Conservation (phyloP, 2,797 vertebrate genomes). For the Cossypha niveicapilla region DNA sequence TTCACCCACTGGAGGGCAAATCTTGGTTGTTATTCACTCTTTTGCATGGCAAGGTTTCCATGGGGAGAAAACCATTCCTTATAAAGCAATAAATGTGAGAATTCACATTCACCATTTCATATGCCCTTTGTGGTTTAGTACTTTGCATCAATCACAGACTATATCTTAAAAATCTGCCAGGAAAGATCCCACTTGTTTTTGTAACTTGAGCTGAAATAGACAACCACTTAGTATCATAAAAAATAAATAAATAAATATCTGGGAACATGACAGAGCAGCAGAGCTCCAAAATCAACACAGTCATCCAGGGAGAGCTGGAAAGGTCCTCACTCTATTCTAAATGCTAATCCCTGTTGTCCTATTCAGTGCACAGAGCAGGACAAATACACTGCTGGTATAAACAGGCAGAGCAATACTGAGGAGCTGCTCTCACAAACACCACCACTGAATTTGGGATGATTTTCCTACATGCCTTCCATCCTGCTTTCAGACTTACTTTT, state of each 20-base stretch:
- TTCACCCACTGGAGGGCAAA: neutral
- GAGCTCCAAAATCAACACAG: neutral
- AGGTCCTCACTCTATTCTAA: neutral
- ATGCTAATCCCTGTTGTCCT: neutral
- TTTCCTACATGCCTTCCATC: accelerated
- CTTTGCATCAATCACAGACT: neutral
- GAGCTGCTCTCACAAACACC: neutral
- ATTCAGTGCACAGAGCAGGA: neutral
- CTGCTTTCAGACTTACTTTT: neutral
- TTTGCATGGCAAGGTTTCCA: neutral
- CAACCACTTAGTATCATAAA: neutral
- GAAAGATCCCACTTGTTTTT: neutral
- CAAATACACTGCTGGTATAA: neutral
- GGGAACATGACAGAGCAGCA: neutral
- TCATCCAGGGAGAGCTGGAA: neutral
- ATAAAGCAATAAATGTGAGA: neutral
- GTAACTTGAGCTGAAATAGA: neutral
- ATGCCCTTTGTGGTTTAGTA: neutral
- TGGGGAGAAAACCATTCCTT: neutral
- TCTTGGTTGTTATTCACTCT: neutral
- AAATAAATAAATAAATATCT: neutral
- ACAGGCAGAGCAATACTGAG: neutral
- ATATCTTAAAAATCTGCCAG: neutral
- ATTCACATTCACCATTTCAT: neutral
- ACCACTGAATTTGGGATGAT: neutral